Percentiles rank a stretch among this genome's conserved stretches.
Evolutionary conservation across 92 coral and sea anemone species (phyloP).

Genomic region (Phymanthus crucifer): DNA sequence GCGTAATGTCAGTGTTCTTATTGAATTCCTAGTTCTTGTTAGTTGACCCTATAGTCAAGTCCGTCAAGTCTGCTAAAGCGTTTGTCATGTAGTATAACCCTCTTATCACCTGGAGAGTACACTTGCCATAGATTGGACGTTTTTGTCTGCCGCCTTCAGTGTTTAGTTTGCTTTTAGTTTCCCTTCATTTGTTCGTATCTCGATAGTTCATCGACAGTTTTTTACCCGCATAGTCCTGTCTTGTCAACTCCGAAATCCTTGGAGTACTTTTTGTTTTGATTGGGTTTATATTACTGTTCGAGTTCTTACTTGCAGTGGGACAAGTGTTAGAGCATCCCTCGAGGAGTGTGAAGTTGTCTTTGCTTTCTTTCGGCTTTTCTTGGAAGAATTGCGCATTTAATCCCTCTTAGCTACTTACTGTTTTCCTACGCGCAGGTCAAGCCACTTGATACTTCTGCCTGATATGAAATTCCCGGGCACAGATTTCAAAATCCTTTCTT

Average conservation of each 20-base stretch:
- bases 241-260: background rate
- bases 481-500: no score
- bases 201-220: background rate
- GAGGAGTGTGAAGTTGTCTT: no score
- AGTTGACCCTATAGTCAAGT: no score
- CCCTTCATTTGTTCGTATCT: background rate
- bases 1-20: background rate
- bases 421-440: no score
- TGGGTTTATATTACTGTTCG: no score
- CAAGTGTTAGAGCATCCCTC: no score
- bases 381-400: background rate
- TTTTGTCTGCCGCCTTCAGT: background rate
- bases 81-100: background rate
- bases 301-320: no score
- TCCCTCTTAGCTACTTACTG: background rate
- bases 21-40: no score
- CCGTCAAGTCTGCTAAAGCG: background rate
- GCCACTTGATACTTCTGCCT: background rate
- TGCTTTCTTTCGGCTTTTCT: background rate
- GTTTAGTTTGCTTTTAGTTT: background rate
- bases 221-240: background rate
- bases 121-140: background rate
- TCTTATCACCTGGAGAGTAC: background rate
- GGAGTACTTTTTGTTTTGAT: background rate
- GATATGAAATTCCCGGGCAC: background rate